Conservation (phyloP, 2,888 invertebrate species). For the Helicoverpa assulta region DNA sequence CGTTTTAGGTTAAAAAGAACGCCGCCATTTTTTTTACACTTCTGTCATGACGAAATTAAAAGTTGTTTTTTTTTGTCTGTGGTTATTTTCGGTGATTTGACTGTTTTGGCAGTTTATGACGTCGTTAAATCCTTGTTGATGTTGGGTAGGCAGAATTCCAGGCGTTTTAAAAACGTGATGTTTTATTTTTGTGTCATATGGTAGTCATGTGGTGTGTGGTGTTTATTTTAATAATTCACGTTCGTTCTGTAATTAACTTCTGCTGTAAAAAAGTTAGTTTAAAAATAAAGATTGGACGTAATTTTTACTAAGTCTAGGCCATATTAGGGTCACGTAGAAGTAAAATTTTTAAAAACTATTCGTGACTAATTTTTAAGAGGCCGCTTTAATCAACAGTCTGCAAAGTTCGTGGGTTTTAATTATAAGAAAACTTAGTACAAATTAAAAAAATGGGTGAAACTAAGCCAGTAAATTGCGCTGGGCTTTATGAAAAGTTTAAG, state of each 20-base stretch:
- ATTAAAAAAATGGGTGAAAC: background rate
- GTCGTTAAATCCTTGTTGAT: slow-evolving; percentile 38
- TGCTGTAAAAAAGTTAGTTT: background rate
- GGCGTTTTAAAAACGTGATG: background rate
- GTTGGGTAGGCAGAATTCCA: background rate
- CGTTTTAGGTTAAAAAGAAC: slow-evolving; percentile 52
- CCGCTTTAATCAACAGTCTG: background rate
- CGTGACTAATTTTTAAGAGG: slow-evolving; percentile 18
- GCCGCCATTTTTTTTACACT: slow-evolving; percentile 28
- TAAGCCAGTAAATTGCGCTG: background rate
- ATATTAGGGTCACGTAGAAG: slow-evolving; percentile 15
- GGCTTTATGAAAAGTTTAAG: too few species aligned
- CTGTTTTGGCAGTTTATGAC: slow-evolving; percentile 35
- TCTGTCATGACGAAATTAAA: slow-evolving; percentile 38
- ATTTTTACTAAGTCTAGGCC: background rate
- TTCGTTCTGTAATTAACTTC: background rate
- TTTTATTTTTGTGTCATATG: slow-evolving; percentile 6
- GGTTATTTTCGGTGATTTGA: slow-evolving; percentile 31
- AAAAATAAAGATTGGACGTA: too few species aligned
- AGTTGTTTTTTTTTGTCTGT: slow-evolving; percentile 52
- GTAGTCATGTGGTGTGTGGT: background rate
- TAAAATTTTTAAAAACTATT: slow-evolving; percentile 6
- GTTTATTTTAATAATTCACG: background rate
- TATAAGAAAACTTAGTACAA: background rate
- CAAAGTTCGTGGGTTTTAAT: slow-evolving; percentile 6